Evolutionary conservation across 2,888 invertebrate species (phyloP), one percentile per base, ranked within the genome.

Genomic region (Hypselothyrea guttata): DNA sequence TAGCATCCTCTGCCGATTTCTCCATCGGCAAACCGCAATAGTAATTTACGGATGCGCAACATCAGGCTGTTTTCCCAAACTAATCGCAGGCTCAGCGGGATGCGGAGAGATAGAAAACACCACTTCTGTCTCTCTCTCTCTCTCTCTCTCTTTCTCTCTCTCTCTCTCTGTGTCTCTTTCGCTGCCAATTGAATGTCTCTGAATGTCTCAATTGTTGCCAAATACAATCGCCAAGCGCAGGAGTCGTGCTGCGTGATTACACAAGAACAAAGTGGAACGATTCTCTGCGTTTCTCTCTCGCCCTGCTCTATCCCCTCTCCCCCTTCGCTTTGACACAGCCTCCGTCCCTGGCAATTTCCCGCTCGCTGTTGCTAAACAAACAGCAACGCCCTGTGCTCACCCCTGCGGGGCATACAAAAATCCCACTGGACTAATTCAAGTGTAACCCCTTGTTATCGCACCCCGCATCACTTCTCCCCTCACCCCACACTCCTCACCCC

Each of bases 371-470:
- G 55, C 38, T 68, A 68, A 48, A 58, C 83, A 78, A 78, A 76
- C 82, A 82, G 49, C n/a, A 71, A 44, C 57, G 67, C 47, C 70
- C 34, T 22, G 9, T 34, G 44, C 57, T 47, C 68, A 58, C 59
- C 53, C 75, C 62, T 40, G 35, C n/a, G 18, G 4, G n/a, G 4
- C 16, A 12, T 22, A 15, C 18, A n/a, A 72, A 22, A 22, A 82
- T 89, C 89, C 89, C 89, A 85, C 83, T 75, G 88, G 89, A 88
- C 87, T 89, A 87, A 89, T 89, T 88, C 86, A 58, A 71, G 66
- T 78, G 69, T 73, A 71, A 71, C 76, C 71, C 79, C 74, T 79
- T 84, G 83, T 82, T 76, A 74, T 74, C 71, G 69, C 61, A 58
- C 30, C 40, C 8, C 22, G 1, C 5, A 31, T 41, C 27, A 13